Evolutionary conservation across 2,797 vertebrate genomes (phyloP), one percentile per base, ranked within the genome.

Genomic region (Ataeniobius toweri): DNA sequence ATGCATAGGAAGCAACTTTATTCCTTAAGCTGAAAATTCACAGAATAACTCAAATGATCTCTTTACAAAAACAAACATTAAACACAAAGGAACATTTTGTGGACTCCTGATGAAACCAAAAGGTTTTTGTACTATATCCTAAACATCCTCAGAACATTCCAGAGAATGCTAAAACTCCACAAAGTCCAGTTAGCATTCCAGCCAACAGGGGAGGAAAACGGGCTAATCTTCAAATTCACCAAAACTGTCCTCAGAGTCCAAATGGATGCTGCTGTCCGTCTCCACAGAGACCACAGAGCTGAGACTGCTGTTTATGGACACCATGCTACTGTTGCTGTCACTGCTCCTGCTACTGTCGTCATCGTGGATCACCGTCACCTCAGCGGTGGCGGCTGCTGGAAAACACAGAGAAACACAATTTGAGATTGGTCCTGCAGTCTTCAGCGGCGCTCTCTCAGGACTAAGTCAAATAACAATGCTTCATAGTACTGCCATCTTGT

Each of bases 281-380:
- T 85, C 85, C 80, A 89, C 51, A 0, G 93, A 93, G 63, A 86
- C 71, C 44, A 91, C 77, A 1, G 94, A 93, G 81, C 85, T 89
- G 31, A 82, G 68, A 81, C 80, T 91, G 74, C 91, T 90, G 5
- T 80, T 83, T 24, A 88, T 65, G 63, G 90, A 93, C 81, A 89
- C 77, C 71, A 89, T 72, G 41, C 88, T 88, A 24, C 79, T n/a
- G 2, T 83, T 75, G 9, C 84, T 88, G 2, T 83, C 76, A 7
- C 84, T 88, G 14, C 72, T 9, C 24, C 81, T 86, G 84, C 74
- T 89, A 9, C 89, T 91, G 78, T 89, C 84, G 6, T 92, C 91
- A 7, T 92, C 91, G 0, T 85, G 74, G 74, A 93, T 93, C 80
- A 95, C 90, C 81, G 87, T 88, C 86, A 92, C 91, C 56, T 86